Conservation (phyloP, 1,140 invertebrate genomes). For the Heliconius himera region DNA sequence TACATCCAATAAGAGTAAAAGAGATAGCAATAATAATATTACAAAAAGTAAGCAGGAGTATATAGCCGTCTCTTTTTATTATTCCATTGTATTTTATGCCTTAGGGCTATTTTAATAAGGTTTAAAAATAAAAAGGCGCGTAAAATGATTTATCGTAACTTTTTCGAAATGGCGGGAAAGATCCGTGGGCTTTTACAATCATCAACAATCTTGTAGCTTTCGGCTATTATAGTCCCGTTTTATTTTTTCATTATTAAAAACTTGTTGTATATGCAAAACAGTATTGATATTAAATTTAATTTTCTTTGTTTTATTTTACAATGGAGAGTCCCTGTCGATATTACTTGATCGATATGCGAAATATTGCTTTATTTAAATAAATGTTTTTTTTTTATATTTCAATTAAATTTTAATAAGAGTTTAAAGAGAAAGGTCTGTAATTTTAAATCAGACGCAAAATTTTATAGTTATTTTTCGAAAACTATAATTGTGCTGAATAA, state of each 20-base stretch:
- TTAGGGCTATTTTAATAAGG: conserved; percentile 11
- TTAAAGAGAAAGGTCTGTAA: neutral
- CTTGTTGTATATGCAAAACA: neutral
- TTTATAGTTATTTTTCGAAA: neutral
- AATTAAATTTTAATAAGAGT: neutral
- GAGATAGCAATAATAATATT: conserved; percentile 56
- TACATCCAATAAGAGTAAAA: conserved; percentile 40
- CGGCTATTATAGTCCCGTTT: conserved; percentile 36
- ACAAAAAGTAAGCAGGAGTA: conserved; percentile 34
- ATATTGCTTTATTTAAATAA: too few relatives aligned
- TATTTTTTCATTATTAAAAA: conserved; percentile 20
- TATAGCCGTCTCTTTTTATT: conserved; percentile 43
- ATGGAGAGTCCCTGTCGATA: neutral
- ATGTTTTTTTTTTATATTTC: neutral
- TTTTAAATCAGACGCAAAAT: neutral
- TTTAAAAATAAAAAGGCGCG: conserved; percentile 25
- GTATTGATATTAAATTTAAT: conserved; percentile 1
- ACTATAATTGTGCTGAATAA: conserved; percentile 2
- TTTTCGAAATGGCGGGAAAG: conserved; percentile 69
- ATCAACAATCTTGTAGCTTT: conserved; percentile 36
- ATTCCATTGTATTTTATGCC: conserved; percentile 24
- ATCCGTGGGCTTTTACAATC: conserved; percentile 32
- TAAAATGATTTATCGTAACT: conserved; percentile 44
- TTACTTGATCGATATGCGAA: too few relatives aligned
- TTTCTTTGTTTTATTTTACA: neutral